phyloP scores from a whole-genome alignment of 2,113 vertebrate species.

The Chaetodon auriga region DNA sequence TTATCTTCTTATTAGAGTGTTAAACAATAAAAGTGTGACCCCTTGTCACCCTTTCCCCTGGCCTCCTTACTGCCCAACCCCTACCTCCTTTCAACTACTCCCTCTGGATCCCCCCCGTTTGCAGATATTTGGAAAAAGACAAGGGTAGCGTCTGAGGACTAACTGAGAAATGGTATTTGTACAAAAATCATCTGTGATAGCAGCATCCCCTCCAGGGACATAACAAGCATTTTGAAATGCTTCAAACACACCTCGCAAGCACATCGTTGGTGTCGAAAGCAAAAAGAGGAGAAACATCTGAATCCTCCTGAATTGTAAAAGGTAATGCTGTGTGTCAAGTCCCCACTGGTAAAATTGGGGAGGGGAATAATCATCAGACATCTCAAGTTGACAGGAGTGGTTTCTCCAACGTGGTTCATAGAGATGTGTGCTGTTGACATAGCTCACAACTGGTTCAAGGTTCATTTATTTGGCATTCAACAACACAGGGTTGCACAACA shows the following conservation, averaged over 20 bases:
- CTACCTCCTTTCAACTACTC: not conserved
- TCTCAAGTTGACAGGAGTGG: conserved; percentile 30
- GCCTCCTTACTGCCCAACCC: not conserved
- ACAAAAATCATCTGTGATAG: conserved; percentile 55
- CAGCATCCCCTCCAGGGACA: conserved; percentile 59
- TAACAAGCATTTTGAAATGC: conserved; percentile 55
- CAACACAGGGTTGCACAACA: not conserved
- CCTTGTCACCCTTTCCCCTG: not conserved
- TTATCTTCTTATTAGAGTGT: conserved; percentile 19
- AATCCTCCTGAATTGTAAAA: conserved; percentile 35
- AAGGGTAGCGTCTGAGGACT: conserved; percentile 3
- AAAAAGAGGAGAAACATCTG: conserved; percentile 42
- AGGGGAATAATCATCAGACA: conserved; percentile 38
- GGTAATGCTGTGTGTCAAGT: conserved; percentile 13
- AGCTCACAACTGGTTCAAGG: conserved; percentile 3
- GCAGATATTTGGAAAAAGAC: conserved; percentile 29
- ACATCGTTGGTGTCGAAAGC: conserved; percentile 23
- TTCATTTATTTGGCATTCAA: not conserved
- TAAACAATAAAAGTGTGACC: conserved; percentile 24
- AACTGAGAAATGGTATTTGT: conserved; percentile 50
- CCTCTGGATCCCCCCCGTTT: conserved; percentile 26
- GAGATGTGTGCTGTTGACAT: conserved; percentile 1
- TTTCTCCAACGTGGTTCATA: conserved; percentile 32
- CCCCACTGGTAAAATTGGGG: conserved; percentile 20
- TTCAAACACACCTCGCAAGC: conserved; percentile 45